A percentile compares a stretch with the other conserved stretches of the same genome.
phyloP scores from a whole-genome alignment of 2,888 invertebrate species.

The Coenonympha glycerion region DNA sequence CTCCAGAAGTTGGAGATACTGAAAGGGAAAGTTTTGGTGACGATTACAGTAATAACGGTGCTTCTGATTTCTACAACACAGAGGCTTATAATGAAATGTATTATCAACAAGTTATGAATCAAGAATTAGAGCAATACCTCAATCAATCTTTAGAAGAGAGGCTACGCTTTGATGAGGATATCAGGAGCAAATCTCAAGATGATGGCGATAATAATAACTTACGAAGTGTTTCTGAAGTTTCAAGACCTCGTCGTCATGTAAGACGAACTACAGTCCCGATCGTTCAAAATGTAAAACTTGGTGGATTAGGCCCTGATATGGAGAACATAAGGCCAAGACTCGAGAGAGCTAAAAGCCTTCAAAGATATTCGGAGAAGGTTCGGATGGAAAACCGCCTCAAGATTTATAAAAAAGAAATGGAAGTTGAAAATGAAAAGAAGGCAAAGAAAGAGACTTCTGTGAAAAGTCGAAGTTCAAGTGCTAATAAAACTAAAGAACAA shows the following conservation, averaged over 20 bases:
- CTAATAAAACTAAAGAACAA: constrained; percentile 27
- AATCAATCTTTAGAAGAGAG: constrained; percentile 49
- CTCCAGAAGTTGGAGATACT: constrained; percentile 65
- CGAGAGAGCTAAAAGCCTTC: constrained; percentile 65
- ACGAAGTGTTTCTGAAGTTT: constrained; percentile 59
- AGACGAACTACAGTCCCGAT: constrained; percentile 46
- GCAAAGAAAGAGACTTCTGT: constrained; percentile 33
- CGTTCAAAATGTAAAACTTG: constrained; percentile 50
- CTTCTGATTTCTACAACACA: constrained; percentile 54
- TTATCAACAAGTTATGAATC: constrained; percentile 56
- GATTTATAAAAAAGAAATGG: constrained; percentile 57
- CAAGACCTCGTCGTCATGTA: constrained; percentile 42
- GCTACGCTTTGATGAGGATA: constrained; percentile 35
- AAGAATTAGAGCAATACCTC: constrained; percentile 42
- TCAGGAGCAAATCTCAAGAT: constrained; percentile 36
- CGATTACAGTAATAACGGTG: constrained; percentile 35
- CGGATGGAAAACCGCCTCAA: constrained; percentile 64
- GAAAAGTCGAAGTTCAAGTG: constrained; percentile 30
- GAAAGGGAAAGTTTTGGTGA: constrained; percentile 59
- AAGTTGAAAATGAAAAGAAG: constrained; percentile 45
- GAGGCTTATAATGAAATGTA: constrained; percentile 66
- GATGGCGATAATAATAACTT: constrained; percentile 42
- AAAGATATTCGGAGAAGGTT: constrained; percentile 68
- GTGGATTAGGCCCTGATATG: constrained; percentile 64
- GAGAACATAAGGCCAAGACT: constrained; percentile 62